These are phyloP conservation scores for Amniataba percoides DNA, from an alignment of 2,797 vertebrate species.

Conservation along the genomic window DNA sequence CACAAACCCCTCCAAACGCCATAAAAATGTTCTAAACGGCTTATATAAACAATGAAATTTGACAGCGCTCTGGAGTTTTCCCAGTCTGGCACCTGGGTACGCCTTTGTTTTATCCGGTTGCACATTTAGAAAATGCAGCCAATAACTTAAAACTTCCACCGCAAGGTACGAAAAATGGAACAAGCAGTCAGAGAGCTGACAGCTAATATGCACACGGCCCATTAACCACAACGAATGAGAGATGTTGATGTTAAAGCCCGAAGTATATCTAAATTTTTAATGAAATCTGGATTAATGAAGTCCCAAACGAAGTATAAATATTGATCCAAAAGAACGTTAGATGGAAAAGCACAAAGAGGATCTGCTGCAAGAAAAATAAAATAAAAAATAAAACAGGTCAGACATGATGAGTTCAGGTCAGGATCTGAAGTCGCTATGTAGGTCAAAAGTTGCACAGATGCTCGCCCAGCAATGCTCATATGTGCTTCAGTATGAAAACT, in stretches of 20 bases:
- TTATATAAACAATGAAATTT: constrained; percentile 13
- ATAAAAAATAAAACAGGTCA: neutral
- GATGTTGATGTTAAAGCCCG: constrained; percentile 40
- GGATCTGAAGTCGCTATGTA: neutral
- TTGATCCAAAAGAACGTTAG: constrained; percentile 3
- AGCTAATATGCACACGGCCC: constrained; percentile 29
- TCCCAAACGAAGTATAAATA: constrained; percentile 14
- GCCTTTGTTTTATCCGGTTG: constrained; percentile 1
- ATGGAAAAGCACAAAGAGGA: neutral
- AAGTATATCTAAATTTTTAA: constrained; percentile 35
- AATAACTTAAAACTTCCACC: constrained; percentile 13
- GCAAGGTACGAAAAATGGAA: constrained; percentile 33
- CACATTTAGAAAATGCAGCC: constrained; percentile 22
- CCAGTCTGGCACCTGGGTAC: constrained; percentile 5
- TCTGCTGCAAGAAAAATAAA: neutral
- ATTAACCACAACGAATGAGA: constrained; percentile 46
- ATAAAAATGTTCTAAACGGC: constrained; percentile 28
- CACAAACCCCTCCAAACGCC: constrained; percentile 27
- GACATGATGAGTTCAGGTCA: neutral
- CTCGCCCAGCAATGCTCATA: neutral
- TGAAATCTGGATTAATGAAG: constrained; percentile 44
- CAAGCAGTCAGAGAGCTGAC: constrained; percentile 27
- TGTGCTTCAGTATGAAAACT: neutral
- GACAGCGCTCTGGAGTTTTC: neutral
- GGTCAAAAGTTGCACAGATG: constrained; percentile 4